Evolutionary conservation across 2,888 invertebrate genomes (phyloP), one percentile per base, ranked within the genome.

Genomic region (Drosophila histrio): DNA sequence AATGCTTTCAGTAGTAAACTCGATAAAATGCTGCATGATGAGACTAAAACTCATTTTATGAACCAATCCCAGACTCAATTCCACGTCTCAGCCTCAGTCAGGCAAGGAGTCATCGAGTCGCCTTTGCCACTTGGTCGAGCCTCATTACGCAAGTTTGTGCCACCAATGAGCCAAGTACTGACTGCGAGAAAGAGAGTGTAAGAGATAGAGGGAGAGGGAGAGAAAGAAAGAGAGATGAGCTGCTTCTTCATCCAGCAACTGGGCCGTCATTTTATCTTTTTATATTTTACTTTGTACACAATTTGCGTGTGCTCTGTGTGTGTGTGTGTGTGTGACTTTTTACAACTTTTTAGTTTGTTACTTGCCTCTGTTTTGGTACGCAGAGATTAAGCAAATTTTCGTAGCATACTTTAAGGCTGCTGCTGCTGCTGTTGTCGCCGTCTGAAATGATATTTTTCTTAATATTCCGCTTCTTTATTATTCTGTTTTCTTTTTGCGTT

Each of bases 271-370:
- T 57, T 52, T 72, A 47, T 57, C 60, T 57, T 47, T 39, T 57
- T 44, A 36, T 79, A 73, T 82, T 84, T 81, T 76, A 59, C 77
- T 81, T 81, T 76, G 77, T 63, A 76, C 70, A 78, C 82, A 85
- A 79, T 81, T 79, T 85, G 70, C 52, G 71, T 64, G 59, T 57
- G 47, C 39, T 63, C 15, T 43, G 56, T 62, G 62, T 58, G 61
- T 52, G 43, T 56, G 44, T 43, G 19, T 64, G 58, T 62, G 52
- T 61, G 65, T 52, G 71, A 66, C 26, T 66, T 87, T 81, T 85
- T 83, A 82, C 59, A 85, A 85, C 83, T 87, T 83, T 85, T 87
- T 85, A 83, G 82, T 87, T 85, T 73, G 69, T 49, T 62, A 60
- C 66, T 65, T 71, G 61, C 50, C 28, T 66, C 57, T 61, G 59